These are phyloP conservation scores for Nycteola revayana DNA, from an alignment of 2,888 invertebrate genomes.

Conservation along the genomic window DNA sequence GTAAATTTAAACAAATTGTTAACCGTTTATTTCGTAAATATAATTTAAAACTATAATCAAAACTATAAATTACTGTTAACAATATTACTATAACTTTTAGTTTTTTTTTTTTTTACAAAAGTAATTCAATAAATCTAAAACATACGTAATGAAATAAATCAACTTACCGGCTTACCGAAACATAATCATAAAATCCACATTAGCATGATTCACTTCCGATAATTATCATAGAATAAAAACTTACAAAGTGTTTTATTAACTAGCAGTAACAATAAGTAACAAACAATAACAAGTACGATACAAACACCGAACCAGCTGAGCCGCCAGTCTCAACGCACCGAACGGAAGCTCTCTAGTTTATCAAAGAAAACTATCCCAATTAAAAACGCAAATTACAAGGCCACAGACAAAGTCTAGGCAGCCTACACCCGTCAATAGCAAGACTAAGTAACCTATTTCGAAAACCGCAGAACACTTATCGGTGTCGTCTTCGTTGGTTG, in stretches of 20 bases:
- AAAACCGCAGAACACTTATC: slow-evolving; percentile 33
- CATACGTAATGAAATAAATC: slow-evolving; percentile 9
- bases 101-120: no score
- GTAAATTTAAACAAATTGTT: no score
- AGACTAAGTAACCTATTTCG: slow-evolving; percentile 26
- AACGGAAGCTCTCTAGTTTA: slow-evolving; percentile 29
- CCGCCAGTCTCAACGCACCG: slow-evolving; percentile 15
- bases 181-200: slow-evolving; percentile 11
- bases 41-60: no score
- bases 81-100: no score
- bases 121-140: no score
- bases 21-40: no score
- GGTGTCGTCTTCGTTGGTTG: slow-evolving; percentile 27
- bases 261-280: slow-evolving; percentile 16
- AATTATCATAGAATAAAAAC: slow-evolving; percentile 10
- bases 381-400: slow-evolving; percentile 4
- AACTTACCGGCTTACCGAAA: slow-evolving; percentile 22
- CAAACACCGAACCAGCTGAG: slow-evolving; percentile 30
- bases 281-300: slow-evolving; percentile 27
- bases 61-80: no score
- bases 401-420: no score
- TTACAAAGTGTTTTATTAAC: slow-evolving; percentile 12
- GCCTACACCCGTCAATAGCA: no score
- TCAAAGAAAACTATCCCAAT: slow-evolving; percentile 13
- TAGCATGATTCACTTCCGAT: slow-evolving; percentile 23